These are phyloP conservation scores for Muschampia plurimacula DNA, from an alignment of 2,888 invertebrate species.

Conservation along the genomic window DNA sequence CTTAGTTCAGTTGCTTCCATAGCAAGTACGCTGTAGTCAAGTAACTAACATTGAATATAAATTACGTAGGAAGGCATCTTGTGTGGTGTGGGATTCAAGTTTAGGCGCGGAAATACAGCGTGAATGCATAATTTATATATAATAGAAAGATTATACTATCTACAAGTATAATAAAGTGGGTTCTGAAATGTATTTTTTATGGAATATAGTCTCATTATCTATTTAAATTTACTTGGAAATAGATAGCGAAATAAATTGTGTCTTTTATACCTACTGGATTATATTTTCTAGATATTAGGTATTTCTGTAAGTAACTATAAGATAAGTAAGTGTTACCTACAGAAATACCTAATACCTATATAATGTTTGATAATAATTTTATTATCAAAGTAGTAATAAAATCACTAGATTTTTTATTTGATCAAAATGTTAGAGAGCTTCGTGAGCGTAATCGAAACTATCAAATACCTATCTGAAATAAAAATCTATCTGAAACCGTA, in stretches of 20 bases:
- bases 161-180: slow-evolving; percentile 10
- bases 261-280: not conserved
- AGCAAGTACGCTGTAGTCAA: slow-evolving; percentile 17
- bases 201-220: not conserved
- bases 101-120: slow-evolving; percentile 29
- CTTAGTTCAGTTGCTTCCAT: slow-evolving; percentile 26
- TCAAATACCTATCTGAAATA: too few species aligned
- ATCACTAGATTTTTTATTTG: too few species aligned
- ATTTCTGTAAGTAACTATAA: not conserved
- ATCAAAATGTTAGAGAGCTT: too few species aligned
- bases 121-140: slow-evolving; percentile 47
- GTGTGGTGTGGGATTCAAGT: slow-evolving; percentile 40
- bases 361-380: too few species aligned
- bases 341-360: too few species aligned
- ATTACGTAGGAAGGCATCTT: slow-evolving; percentile 39
- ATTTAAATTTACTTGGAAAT: not conserved
- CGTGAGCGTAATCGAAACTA: too few species aligned
- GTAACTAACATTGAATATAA: slow-evolving; percentile 41
- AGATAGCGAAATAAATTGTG: not conserved
- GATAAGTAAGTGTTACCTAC: too few species aligned
- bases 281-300: not conserved
- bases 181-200: not conserved
- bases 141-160: slow-evolving; percentile 49
- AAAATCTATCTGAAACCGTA: too few species aligned
- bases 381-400: too few species aligned